Percentiles rank a stretch among this genome's conserved stretches.
Evolutionary conservation across 2,797 vertebrate genomes (phyloP).

Genomic region (Bryconaethiops microstoma): DNA sequence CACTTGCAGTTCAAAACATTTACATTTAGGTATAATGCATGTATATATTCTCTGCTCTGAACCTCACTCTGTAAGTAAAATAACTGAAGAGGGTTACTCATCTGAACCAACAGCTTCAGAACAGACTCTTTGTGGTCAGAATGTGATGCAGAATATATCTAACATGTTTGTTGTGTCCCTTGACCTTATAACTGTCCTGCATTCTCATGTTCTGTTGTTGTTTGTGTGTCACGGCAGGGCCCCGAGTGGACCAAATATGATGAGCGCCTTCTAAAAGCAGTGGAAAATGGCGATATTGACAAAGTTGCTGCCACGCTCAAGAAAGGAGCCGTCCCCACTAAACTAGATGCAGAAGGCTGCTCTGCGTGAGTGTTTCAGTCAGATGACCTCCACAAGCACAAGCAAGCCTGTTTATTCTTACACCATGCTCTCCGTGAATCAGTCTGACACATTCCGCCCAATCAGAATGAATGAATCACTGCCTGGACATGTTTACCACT

Average conservation of each 20-base stretch:
- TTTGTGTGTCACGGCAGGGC: slow-evolving; percentile 69
- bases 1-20: too few species aligned
- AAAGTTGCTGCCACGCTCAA: slow-evolving; percentile 91
- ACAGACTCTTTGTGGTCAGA: neutral
- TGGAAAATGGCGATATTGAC: slow-evolving; percentile 91
- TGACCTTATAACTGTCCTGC: neutral
- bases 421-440: neutral
- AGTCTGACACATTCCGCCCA: neutral
- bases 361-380: slow-evolving; percentile 84
- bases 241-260: slow-evolving; percentile 98
- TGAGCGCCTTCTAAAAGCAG: slow-evolving; percentile 95
- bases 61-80: neutral
- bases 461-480: neutral
- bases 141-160: neutral
- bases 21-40: too few species aligned
- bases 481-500: slow-evolving; percentile 20
- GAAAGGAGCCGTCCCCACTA: slow-evolving; percentile 90
- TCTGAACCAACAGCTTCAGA: neutral
- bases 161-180: neutral
- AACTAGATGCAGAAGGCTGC: slow-evolving; percentile 91
- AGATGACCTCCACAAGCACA: neutral
- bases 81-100: neutral
- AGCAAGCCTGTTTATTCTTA: neutral
- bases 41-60: neutral
- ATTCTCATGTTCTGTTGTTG: slow-evolving; percentile 9